These are phyloP conservation scores for Zalophus californianus DNA, from an alignment of 2,797 vertebrate species.

Conservation along the genomic window DNA sequence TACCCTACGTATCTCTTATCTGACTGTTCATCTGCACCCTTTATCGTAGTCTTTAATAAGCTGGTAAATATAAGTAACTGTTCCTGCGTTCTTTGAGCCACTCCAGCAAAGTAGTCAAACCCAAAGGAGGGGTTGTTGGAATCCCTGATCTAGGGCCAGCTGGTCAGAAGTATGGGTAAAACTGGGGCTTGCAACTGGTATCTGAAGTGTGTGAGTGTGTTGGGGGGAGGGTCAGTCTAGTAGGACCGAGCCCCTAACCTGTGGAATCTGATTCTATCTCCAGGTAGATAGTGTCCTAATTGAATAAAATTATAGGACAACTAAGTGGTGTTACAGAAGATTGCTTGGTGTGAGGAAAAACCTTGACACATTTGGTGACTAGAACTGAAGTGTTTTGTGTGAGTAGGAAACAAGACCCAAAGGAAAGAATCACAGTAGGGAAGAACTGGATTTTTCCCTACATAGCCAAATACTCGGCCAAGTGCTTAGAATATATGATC, in stretches of 20 bases:
- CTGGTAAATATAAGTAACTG: not conserved
- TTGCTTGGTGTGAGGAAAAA: not conserved
- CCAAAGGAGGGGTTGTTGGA: not conserved
- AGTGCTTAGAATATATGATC: not conserved
- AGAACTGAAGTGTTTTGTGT: not conserved
- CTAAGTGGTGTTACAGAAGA: not conserved
- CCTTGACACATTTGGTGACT: not conserved
- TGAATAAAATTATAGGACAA: not conserved
- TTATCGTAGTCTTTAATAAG: not conserved
- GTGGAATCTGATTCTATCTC: not conserved
- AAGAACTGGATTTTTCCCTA: not conserved
- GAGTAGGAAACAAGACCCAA: not conserved
- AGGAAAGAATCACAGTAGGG: not conserved
- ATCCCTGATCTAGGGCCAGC: not conserved
- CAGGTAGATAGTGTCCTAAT: not conserved
- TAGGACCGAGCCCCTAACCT: not conserved
- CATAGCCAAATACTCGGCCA: not conserved
- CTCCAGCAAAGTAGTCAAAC: not conserved
- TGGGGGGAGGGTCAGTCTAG: not conserved
- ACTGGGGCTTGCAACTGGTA: not conserved
- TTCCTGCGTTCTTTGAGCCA: not conserved
- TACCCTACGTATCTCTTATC: not conserved
- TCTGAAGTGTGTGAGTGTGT: not conserved
- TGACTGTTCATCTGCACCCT: not conserved
- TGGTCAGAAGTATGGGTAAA: not conserved